phyloP scores from a whole-genome alignment of 1,140 invertebrate species.

The Leptinotarsa defecta region DNA sequence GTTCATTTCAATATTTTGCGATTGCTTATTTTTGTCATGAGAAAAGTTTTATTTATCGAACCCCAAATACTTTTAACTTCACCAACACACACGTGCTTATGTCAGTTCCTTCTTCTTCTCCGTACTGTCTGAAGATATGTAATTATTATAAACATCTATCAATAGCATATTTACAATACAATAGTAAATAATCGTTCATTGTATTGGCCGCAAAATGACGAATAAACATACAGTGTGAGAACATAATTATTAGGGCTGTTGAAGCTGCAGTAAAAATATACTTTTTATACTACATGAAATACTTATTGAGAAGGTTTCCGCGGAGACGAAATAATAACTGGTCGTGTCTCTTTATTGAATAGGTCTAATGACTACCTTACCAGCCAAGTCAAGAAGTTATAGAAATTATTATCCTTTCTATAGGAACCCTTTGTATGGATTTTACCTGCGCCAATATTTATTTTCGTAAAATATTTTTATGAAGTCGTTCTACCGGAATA shows the following conservation, averaged over 20 bases:
- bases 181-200: conserved; percentile 4
- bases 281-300: conserved; percentile 13
- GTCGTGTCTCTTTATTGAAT: conserved; percentile 22
- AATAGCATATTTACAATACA: conserved; percentile 22
- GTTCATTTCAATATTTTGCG: too few relatives aligned
- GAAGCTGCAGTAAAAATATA: neutral
- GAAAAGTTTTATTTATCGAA: too few relatives aligned
- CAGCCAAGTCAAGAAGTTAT: neutral
- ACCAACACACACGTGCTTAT: too few relatives aligned
- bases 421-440: conserved; percentile 15
- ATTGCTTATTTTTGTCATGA: too few relatives aligned
- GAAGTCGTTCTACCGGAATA: neutral
- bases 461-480: conserved; percentile 14
- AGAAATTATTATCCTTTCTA: conserved; percentile 10
- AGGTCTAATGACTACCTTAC: conserved; percentile 24
- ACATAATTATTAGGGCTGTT: conserved; percentile 17
- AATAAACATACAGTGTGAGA: conserved; percentile 11
- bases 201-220: conserved; percentile 9
- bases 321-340: conserved; percentile 22
- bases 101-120: too few relatives aligned
- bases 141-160: conserved; percentile 30
- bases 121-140: conserved; percentile 8
- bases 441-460: conserved; percentile 23
- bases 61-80: too few relatives aligned
- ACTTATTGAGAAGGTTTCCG: conserved; percentile 2